phyloP scores from a whole-genome alignment of 2,888 invertebrate genomes.

The Oxyteleia sp. region DNA sequence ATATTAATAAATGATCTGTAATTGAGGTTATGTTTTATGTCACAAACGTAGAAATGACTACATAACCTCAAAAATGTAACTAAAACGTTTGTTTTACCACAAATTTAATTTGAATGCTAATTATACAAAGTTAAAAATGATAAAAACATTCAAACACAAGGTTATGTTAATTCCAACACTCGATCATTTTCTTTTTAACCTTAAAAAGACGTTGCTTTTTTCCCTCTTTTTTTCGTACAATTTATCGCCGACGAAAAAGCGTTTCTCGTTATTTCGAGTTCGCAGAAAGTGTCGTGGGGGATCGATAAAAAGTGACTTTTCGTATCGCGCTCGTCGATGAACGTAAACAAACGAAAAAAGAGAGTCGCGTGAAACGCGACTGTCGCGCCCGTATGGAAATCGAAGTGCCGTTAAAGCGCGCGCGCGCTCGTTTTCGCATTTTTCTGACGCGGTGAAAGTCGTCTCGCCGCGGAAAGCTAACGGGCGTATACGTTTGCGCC shows the following conservation, averaged over 20 bases:
- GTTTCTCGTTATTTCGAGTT: constrained; percentile 13
- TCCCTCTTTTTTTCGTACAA: too few species aligned
- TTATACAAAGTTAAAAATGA: too few species aligned
- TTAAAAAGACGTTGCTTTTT: too few species aligned
- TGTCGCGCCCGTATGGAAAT: constrained; percentile 31
- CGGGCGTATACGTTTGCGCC: constrained; percentile 29
- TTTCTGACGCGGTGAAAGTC: constrained; percentile 67
- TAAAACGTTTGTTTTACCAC: too few species aligned
- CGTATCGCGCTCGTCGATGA: constrained; percentile 15
- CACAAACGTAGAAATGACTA: too few species aligned
- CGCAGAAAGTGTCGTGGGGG: constrained; percentile 14
- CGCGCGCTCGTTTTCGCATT: constrained; percentile 55
- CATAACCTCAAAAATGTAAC: too few species aligned
- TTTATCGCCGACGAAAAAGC: not conserved
- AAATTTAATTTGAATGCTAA: too few species aligned
- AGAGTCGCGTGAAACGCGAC: not conserved
- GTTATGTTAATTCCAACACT: too few species aligned
- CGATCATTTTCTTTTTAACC: not conserved
- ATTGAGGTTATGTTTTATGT: too few species aligned
- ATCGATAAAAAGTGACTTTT: constrained; percentile 47
- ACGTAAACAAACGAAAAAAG: constrained; percentile 39
- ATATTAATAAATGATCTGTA: too few species aligned
- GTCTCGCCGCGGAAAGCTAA: constrained; percentile 46
- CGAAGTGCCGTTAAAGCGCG: constrained; percentile 30
- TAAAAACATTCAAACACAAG: too few species aligned